phyloP scores from a whole-genome alignment of 2,797 vertebrate species.

The Hemibagrus guttatus region DNA sequence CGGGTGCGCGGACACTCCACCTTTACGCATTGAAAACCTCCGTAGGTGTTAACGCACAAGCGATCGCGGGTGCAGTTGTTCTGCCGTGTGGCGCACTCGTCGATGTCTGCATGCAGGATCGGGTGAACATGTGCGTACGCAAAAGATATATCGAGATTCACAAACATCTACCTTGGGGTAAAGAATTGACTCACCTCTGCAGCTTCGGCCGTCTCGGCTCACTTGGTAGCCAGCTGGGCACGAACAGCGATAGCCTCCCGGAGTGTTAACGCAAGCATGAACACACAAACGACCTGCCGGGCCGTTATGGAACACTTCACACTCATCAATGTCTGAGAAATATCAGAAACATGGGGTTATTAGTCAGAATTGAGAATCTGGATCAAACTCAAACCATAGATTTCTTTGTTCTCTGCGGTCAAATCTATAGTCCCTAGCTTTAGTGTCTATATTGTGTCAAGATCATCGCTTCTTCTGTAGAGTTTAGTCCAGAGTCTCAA shows the following conservation, averaged over 20 bases:
- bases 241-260: constrained; percentile 84
- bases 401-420: neutral
- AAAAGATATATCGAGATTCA: constrained; percentile 6
- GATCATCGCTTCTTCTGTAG: neutral
- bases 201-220: constrained; percentile 75
- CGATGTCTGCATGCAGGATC: constrained; percentile 73
- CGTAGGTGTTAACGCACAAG: constrained; percentile 84
- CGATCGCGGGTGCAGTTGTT: constrained; percentile 83
- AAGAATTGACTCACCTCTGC: constrained; percentile 74
- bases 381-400: neutral
- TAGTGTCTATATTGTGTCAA: neutral
- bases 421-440: neutral
- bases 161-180: neutral
- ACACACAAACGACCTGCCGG: constrained; percentile 80
- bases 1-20: constrained; percentile 80
- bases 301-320: constrained; percentile 82
- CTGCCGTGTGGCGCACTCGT: constrained; percentile 80
- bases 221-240: constrained; percentile 83
- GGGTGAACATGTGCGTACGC: neutral
- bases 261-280: constrained; percentile 83
- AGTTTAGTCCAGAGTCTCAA: neutral
- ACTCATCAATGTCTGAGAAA: constrained; percentile 85
- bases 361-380: neutral
- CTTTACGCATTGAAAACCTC: constrained; percentile 80
- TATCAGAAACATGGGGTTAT: neutral